Percentiles rank a stretch among this genome's conserved stretches.
Evolutionary conservation across 2,888 invertebrate species (phyloP).

Genomic region (Rotaria sp.): DNA sequence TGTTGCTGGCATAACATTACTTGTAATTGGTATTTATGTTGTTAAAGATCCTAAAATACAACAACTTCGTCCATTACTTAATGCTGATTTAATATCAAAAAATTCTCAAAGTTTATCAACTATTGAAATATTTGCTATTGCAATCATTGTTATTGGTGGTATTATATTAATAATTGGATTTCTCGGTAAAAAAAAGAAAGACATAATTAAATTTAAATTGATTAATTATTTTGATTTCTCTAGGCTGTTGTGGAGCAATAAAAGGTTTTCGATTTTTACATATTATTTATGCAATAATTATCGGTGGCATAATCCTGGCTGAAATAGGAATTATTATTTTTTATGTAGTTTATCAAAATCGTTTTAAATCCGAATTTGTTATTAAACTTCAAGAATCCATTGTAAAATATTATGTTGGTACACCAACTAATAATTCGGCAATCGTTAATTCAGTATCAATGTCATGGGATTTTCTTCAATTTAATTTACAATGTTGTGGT

Average conservation of each 20-base stretch:
- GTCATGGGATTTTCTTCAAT: not conserved
- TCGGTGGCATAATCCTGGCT: constrained; percentile 29
- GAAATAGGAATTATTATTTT: constrained; percentile 33
- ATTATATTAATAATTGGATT: not conserved
- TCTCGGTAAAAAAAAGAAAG: not conserved
- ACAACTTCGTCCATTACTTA: constrained; percentile 28
- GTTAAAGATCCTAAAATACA: constrained; percentile 33
- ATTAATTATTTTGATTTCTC: constrained; percentile 24
- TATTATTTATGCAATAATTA: constrained; percentile 32
- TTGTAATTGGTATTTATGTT: constrained; percentile 30
- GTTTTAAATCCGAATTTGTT: not conserved
- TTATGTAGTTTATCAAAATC: constrained; percentile 15
- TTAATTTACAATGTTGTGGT: constrained; percentile 4
- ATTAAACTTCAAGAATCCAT: not conserved
- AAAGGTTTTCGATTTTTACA: constrained; percentile 33
- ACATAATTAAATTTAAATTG: not conserved
- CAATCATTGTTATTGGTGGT: not conserved
- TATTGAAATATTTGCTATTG: not conserved
- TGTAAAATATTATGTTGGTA: not conserved
- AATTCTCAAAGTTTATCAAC: not conserved
- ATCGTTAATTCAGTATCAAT: not conserved
- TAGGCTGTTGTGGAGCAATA: constrained; percentile 39
- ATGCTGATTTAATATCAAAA: not conserved
- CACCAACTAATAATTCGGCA: not conserved
- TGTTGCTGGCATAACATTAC: constrained; percentile 23